Conservation (phyloP, 1,140 invertebrate species). For the Diorhabda carinulata region DNA sequence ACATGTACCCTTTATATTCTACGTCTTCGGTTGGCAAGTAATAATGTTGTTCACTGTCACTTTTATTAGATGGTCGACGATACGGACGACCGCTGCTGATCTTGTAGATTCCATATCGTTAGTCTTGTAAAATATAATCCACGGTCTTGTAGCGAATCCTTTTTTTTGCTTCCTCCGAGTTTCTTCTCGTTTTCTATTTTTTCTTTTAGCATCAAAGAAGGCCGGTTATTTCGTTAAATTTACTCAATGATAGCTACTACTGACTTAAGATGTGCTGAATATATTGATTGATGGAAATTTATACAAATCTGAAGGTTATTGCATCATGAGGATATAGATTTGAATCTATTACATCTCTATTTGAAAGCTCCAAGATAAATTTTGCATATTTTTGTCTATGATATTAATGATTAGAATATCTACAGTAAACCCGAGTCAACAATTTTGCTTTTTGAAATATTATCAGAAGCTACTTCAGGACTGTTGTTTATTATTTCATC, state of each 20-base stretch:
- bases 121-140: constrained; percentile 15
- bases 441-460: too few species aligned
- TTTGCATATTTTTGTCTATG: too few species aligned
- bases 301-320: too few species aligned
- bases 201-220: constrained; percentile 4
- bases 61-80: constrained; percentile 32
- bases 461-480: too few species aligned
- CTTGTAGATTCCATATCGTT: constrained; percentile 29
- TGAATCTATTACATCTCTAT: too few species aligned
- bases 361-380: too few species aligned
- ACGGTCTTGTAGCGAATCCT: constrained; percentile 7
- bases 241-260: constrained; percentile 1
- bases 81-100: constrained; percentile 26
- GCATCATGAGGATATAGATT: too few species aligned
- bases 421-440: too few species aligned
- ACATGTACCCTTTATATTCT: constrained; percentile 16
- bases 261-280: neutral
- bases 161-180: constrained; percentile 19
- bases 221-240: constrained; percentile 3
- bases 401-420: too few species aligned
- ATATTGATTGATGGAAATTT: too few species aligned
- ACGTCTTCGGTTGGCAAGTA: constrained; percentile 16
- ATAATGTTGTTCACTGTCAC: constrained; percentile 35
- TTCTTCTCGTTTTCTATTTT: constrained; percentile 11
- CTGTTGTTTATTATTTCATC: too few species aligned